Base-by-base conservation (phyloP, 1,140 invertebrate genomes). In the Hylyphantes graminicola region DNA sequence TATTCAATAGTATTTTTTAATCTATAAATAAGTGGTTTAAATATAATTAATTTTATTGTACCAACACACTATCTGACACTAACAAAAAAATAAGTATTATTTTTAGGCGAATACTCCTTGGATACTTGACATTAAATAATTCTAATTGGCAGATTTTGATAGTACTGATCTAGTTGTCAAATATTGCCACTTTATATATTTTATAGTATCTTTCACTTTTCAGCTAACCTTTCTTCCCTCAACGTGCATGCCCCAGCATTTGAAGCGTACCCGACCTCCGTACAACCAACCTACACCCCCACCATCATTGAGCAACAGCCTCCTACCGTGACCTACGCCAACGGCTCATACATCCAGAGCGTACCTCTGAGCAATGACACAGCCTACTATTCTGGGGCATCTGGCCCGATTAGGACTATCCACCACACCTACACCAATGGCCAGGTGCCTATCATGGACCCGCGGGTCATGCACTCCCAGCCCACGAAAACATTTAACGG, bases 241-340 rank as follows among this genome's bases (percentile, higher is more conserved):
- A 81, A 81, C 64, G 68, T 81, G 35, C 68, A 81, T 81, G 79
- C 79, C 35, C 79, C 79, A 51, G 79, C 64, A 57, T 81, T 81
- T 73, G 35, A 81, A 73, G 54, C 55, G 13, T 57, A 81, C 64
- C 17, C 35, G 35, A 35, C 35, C 1, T 13, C 79, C 9, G 19
- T n/a, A 51, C 48, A 17, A 19, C 61, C 51, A 15, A 61, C 51
- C 35, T 19, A 53, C 35, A n/a, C 53, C 0, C 8, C 48, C 13
- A 15, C 9, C 68, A 48, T 63, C 8, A 55, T 13, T 67, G 50
- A 65, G 21, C 15, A 48, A 50, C n/a, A 67, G 21, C 12, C 51
- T 15, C 13, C 17, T 17, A 15, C 51, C 17, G 63, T 55, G 67
- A 55, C 51, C 2, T 79, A 55, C 21, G 65, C 11, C 35, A 79